Evolutionary conservation across 2,888 invertebrate species (phyloP).

Genomic region (Dasypogon diadema): DNA sequence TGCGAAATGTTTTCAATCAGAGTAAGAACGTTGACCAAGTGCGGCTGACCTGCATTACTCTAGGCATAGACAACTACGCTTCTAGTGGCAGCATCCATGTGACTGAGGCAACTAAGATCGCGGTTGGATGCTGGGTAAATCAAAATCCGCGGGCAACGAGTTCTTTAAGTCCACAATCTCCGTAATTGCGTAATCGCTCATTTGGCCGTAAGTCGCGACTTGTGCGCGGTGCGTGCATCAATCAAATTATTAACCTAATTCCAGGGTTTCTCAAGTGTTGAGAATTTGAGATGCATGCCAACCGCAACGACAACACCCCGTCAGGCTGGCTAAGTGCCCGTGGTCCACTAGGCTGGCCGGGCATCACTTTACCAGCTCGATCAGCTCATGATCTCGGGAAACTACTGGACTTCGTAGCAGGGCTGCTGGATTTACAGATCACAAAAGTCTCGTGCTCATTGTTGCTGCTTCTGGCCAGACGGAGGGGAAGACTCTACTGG

Average conservation of each 20-base stretch:
- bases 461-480: constrained; percentile 14
- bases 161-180: constrained; percentile 47
- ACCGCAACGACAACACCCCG: constrained; percentile 16
- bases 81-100: constrained; percentile 12
- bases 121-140: constrained; percentile 22
- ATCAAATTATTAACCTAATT: constrained; percentile 57
- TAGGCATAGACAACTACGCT: constrained; percentile 38
- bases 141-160: constrained; percentile 30
- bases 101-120: background rate
- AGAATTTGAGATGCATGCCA: constrained; percentile 34
- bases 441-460: constrained; percentile 30
- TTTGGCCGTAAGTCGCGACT: constrained; percentile 45
- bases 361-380: constrained; percentile 1
- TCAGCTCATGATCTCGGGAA: background rate
- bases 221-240: constrained; percentile 54
- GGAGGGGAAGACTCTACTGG: background rate
- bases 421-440: constrained; percentile 27
- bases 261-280: constrained; percentile 39
- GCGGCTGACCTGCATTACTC: constrained; percentile 49
- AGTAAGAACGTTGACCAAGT: constrained; percentile 48
- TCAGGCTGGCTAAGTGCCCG: background rate
- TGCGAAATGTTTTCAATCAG: constrained; percentile 43
- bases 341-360: background rate
- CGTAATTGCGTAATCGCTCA: constrained; percentile 55
- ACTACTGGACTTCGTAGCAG: constrained; percentile 21